phyloP scores from a whole-genome alignment of 2,888 invertebrate species.

The Drosophila setosimentum region DNA sequence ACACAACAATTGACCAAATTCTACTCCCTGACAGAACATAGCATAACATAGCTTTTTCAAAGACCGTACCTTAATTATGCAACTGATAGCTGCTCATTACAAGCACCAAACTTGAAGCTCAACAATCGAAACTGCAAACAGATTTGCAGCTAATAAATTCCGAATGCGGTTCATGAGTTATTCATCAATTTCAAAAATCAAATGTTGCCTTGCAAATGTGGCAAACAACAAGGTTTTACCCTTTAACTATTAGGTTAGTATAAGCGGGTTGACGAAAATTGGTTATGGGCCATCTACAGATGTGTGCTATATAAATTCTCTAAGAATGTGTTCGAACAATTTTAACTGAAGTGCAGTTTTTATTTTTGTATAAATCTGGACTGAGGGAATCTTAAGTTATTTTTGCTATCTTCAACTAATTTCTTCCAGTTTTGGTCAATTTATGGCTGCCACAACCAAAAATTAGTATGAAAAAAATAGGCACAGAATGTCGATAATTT shows the following conservation, averaged over 20 bases:
- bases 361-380: no score
- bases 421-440: background rate
- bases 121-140: constrained; percentile 6
- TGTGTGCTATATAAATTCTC: background rate
- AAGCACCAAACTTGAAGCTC: background rate
- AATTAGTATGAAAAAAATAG: no score
- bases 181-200: constrained; percentile 1
- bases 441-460: background rate
- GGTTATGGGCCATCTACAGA: background rate
- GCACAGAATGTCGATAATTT: background rate
- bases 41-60: constrained; percentile 17
- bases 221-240: background rate
- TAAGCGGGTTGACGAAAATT: background rate
- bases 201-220: background rate
- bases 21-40: background rate
- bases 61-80: constrained; percentile 19
- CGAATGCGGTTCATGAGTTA: background rate
- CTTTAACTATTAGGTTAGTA: background rate
- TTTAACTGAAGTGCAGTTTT: no score
- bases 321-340: background rate
- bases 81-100: constrained; percentile 19
- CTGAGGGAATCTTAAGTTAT: background rate
- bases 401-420: background rate
- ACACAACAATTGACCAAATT: constrained; percentile 8
- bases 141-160: constrained; percentile 7